Base-by-base conservation (phyloP, 1,140 invertebrate species). In the Dinoponera quadriceps region DNA sequence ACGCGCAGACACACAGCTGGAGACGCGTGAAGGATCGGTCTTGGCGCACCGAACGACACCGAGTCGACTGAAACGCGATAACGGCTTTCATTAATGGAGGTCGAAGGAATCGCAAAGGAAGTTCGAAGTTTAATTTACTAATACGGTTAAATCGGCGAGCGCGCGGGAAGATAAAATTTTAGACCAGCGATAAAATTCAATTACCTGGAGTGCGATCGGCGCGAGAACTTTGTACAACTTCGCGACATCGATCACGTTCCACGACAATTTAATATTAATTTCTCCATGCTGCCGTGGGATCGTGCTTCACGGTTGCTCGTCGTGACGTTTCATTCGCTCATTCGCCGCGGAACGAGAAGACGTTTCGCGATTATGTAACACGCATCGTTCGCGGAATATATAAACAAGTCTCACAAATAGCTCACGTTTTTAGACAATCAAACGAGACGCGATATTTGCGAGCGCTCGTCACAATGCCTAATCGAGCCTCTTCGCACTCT, bases 231-330 rank as follows among this genome's bases (percentile, higher is more conserved):
- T 59, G 57, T 57, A 69, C 13, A 80, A 80, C 75, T 80, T 80
- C 33, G 25, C 65, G 65, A 71, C 65, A 80, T 80, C 75, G 75
- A 80, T 80, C 75, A 80, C 33, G n/a, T 80, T n/a, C 65, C 25
- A n/a, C n/a, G 75, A 57, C 55, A 71, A 68, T 80, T 80, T 69
- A 80, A 80, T 80, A 71, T 57, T 57, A 80, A 80, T 71, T 80
- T 69, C 33, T 80, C 33, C 7, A 71, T 44, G 38, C 38, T 9
- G 38, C 38, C 9, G 38, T 44, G 14, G 3, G 44, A 25, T 57
- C 75, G 11, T 9, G 51, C 14, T 78, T 44, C 22, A 51, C 44
- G 33, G 27, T 77, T 33, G 16, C 44, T 20, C 2, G 3, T 22
- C 27, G 4, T 38, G 38, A 66, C 4, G 27, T 63, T 77, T 66